Conservation (phyloP, 2,888 invertebrate species). For the Noctua comes region DNA sequence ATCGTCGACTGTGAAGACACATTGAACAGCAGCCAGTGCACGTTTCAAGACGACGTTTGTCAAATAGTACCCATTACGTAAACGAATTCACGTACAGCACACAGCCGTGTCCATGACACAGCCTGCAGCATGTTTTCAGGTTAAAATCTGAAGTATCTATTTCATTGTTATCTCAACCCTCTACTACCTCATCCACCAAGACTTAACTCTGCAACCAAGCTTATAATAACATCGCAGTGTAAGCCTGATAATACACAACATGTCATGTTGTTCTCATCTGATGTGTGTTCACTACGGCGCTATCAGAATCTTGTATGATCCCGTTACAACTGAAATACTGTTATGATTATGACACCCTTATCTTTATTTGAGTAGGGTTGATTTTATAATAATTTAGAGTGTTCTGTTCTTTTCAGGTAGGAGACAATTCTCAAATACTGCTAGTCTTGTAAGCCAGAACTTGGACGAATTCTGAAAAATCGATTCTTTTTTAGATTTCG, state of each 20-base stretch:
- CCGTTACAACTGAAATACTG: slow-evolving; percentile 9
- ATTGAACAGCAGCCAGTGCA: too few species aligned
- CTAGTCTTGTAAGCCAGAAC: not conserved
- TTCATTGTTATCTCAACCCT: not conserved
- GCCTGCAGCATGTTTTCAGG: not conserved
- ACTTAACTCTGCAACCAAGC: not conserved
- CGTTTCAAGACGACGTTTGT: too few species aligned
- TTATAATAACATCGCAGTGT: slow-evolving; percentile 20
- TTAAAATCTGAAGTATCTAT: not conserved
- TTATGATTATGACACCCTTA: slow-evolving; percentile 6
- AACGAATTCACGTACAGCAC: too few species aligned
- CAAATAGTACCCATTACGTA: too few species aligned
- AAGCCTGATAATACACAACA: slow-evolving; percentile 33
- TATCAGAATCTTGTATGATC: slow-evolving; percentile 13
- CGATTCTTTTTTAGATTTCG: not conserved
- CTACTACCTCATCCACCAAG: not conserved
- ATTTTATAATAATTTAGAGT: slow-evolving; percentile 4
- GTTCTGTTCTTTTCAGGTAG: not conserved
- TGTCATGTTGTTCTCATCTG: slow-evolving; percentile 26
- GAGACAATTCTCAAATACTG: not conserved
- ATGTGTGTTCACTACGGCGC: slow-evolving; percentile 20
- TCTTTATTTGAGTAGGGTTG: slow-evolving; percentile 10
- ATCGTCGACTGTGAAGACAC: too few species aligned
- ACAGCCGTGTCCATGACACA: too few species aligned
- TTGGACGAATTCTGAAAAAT: not conserved